Evolutionary conservation across 2,113 vertebrate species (phyloP).

Genomic region (Hemibagrus wyckioides): DNA sequence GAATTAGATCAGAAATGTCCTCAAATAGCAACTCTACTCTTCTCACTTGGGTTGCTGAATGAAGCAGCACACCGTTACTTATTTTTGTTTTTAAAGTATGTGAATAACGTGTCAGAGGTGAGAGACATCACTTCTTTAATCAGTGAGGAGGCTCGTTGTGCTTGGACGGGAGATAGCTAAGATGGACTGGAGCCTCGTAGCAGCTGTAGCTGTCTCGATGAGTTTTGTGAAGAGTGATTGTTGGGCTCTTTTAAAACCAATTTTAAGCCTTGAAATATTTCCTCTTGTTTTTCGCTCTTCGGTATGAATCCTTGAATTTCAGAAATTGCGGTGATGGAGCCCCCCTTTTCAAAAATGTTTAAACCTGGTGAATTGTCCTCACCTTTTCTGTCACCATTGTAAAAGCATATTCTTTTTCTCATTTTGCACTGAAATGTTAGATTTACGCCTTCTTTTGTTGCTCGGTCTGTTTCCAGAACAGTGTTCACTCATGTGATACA

Average conservation of each 20-base stretch:
- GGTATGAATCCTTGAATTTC: not conserved
- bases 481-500: not conserved
- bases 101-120: not conserved
- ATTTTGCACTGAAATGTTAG: not conserved
- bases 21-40: not conserved
- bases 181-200: not conserved
- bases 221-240: not conserved
- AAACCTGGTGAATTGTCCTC: not conserved
- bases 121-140: not conserved
- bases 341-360: not conserved
- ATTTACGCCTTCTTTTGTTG: too few relatives aligned
- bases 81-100: not conserved
- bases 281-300: not conserved
- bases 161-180: not conserved
- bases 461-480: too few relatives aligned
- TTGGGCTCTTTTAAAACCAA: not conserved
- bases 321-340: not conserved
- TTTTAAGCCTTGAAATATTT: not conserved
- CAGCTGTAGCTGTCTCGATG: not conserved
- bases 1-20: not conserved
- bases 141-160: not conserved
- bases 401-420: not conserved
- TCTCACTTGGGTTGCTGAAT: not conserved
- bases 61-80: not conserved
- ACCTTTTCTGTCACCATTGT: not conserved